Evolutionary conservation across 2,113 vertebrate genomes (phyloP), one percentile per base, ranked within the genome.

Genomic region (Oreocharis arfaki): DNA sequence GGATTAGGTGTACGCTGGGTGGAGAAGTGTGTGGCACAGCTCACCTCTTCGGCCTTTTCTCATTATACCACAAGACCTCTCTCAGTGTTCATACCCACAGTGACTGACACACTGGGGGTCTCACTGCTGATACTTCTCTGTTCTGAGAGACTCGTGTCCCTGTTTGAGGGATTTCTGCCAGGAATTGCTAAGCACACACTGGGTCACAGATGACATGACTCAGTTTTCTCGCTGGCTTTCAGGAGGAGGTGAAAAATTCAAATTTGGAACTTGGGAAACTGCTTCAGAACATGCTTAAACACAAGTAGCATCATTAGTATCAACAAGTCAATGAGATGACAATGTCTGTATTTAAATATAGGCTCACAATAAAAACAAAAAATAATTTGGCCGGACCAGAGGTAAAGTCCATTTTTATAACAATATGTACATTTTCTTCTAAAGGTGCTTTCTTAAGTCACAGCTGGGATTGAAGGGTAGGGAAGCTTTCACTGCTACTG

Each of bases 1-100:
- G 95, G 89, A 94, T 96, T 95, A 96, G 87, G 93, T 91, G 93
- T 91, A 90, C 86, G 3, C 2, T 89, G 91, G 79, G 44, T 84
- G 69, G 84, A 91, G 93, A 28, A 44, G 60, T 15, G 53, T 78
- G 89, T 63, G 78, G 80, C 89, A 71, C 56, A 75, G 77, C 44
- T 89, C 84, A 68, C 80, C 89, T 84, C 52, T 81, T 37, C 3
- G 49, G 76, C 86, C 89, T 95, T 78, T 86, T 94, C 73, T 92
- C 86, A 80, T 94, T 91, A 44, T 39, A 39, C 9, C 42, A 7
- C 46, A 82, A 89, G 41, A 75, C 57, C 80, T 73, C 67, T 69
- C 87, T 75, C 67, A 15, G 0, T 52, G 70, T 61, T 80, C 44
- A 16, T 32, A 47, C 80, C 44, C 78, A 56, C 56, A 32, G 50